Evolutionary conservation across 1,140 invertebrate species (phyloP), one percentile per base, ranked within the genome.

Genomic region (Ooceraea biroi): DNA sequence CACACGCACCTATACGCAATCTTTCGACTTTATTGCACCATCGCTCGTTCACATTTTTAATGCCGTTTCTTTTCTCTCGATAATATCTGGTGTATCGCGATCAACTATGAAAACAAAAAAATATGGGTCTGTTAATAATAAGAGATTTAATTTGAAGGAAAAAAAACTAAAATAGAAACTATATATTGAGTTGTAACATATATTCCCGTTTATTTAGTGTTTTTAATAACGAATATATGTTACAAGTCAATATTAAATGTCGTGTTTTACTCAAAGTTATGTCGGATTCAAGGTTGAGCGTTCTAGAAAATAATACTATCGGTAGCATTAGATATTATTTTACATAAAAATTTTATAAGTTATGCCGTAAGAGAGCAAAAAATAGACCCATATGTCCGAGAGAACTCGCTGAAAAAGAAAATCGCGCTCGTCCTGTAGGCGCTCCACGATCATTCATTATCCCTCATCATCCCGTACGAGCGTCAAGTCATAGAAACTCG

Each of bases 401-500:
- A 68, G 22, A 19, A 58, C 46, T 84, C 80, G 30, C 52, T 71
- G 66, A 50, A 36, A 36, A 83, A 77, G 36, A 72, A 52, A 66
- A 82, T 57, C 36, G 65, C 48, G 10, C 61, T 58, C 52, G 25
- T 82, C 72, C 71, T 71, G 46, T 86, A 85, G 85, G 89, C 76
- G 68, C 86, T 90, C 86, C 86, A 90, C 87, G 87, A 88, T 88
- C 89, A 90, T 90, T 90, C 87, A 90, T 90, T 83, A 84, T 83
- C 83, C 85, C 83, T 85, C 85, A 88, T 90, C 85, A 90, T 88
- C 86, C 84, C 68, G 82, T 88, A 86, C 58, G 25, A 85, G 87
- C 87, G 89, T 88, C 76, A 90, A 80, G 89, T 90, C 89, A 90
- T 90, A 90, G 89, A 90, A 90, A 90, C 89, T 91, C 84, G 84